A percentile compares a stretch with the other conserved stretches of the same genome.
phyloP scores from a whole-genome alignment of 2,113 vertebrate species.

The Tragelaphus scriptus region DNA sequence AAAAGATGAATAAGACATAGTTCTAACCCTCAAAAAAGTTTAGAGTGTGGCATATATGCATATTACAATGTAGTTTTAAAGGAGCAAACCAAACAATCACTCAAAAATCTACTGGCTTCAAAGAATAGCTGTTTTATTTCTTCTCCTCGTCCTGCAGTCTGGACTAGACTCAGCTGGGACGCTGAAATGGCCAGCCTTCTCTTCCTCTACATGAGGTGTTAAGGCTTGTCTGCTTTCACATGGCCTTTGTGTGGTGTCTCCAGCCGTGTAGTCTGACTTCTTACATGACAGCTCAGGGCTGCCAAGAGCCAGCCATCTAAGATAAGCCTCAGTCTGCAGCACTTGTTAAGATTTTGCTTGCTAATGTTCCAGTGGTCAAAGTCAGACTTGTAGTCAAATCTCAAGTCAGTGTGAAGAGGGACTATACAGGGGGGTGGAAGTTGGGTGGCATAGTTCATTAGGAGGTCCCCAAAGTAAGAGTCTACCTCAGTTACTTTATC shows the following conservation, averaged over 20 bases:
- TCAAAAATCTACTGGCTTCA: background rate
- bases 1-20: background rate
- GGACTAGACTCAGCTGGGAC: background rate
- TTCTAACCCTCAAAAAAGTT: background rate
- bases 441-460: background rate
- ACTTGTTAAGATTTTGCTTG: background rate
- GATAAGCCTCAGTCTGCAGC: background rate
- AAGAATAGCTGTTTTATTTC: background rate
- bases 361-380: background rate
- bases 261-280: background rate
- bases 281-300: background rate
- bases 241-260: background rate
- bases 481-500: background rate
- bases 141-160: background rate
- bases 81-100: background rate
- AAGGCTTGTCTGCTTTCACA: background rate
- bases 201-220: background rate
- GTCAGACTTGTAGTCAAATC: background rate
- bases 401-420: background rate
- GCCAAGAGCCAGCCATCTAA: background rate
- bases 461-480: background rate
- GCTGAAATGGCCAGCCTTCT: background rate
- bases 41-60: background rate
- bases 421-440: background rate
- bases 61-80: background rate